phyloP scores from a whole-genome alignment of 37 sponge, comb jelly and placozoan genomes.

The Beroe ovata region DNA sequence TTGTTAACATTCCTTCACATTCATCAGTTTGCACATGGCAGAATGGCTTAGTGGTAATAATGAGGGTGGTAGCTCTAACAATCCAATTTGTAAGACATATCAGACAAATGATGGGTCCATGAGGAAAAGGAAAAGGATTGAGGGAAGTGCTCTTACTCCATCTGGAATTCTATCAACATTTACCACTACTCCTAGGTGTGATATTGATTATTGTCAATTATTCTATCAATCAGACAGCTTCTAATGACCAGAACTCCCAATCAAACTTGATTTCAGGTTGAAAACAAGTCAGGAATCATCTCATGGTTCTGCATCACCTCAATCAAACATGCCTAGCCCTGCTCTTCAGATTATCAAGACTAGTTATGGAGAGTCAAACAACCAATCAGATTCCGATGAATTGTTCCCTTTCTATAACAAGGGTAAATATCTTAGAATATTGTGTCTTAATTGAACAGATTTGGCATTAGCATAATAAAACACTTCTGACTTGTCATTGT shows the following conservation, averaged over 20 bases:
- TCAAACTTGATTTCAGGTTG: conserved; percentile 14
- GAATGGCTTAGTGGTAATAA: conserved; percentile 8
- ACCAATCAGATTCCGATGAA: conserved; percentile 7
- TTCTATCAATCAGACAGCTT: neutral
- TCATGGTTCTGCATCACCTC: conserved; percentile 7
- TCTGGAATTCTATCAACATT: conserved; percentile 37
- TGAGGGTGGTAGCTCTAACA: neutral
- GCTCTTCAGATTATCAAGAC: conserved; percentile 46
- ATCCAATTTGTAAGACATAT: conserved; percentile 15
- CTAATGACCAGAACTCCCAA: too few relatives aligned
- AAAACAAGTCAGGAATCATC: neutral
- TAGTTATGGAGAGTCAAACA: conserved; percentile 2
- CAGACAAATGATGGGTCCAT: conserved; percentile 35
- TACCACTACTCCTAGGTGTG: neutral
- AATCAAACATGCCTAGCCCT: neutral
- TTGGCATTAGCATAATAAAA: too few relatives aligned
- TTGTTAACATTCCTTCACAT: too few relatives aligned
- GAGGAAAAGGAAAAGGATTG: conserved; percentile 39
- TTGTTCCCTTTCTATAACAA: conserved; percentile 58
- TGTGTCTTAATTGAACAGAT: too few relatives aligned
- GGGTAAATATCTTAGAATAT: too few relatives aligned
- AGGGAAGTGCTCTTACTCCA: neutral
- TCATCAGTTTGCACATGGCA: too few relatives aligned
- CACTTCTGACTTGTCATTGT: too few relatives aligned
- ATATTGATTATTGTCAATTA: neutral